Evolutionary conservation across 2,888 invertebrate genomes (phyloP), one percentile per base, ranked within the genome.

Genomic region (Theretra japonica): DNA sequence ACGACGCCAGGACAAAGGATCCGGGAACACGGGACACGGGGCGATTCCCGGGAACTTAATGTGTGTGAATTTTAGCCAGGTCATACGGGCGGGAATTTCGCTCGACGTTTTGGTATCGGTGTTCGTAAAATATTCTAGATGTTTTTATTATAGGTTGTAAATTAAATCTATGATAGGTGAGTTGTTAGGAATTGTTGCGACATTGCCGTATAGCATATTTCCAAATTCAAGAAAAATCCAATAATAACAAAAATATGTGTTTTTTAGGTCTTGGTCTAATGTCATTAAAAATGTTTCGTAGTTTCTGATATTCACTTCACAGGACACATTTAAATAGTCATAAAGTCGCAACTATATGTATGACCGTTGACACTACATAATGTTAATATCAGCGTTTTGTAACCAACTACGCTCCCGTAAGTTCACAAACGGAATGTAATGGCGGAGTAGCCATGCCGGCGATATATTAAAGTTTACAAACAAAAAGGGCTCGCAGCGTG

Each of bases 401-500:
- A 48, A 48, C 41, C 48, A 23, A 48, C 41, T 65, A 65, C 41
- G 25, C 8, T 17, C 30, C 48, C 23, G 41, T 48, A 5, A 23
- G 23, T 48, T 65, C 41, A 41, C 48, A 48, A 62, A 53, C 3
- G 41, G 23, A 58, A 58, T 58, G 25, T 11, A 58, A 58, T 58
- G 23, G 23, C 41, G 4, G 48, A 23, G 65, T 62, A 15, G 62
- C 11, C 30, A 8, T 17, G 30, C 30, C n/a, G 7, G 48, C 65
- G 41, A 48, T 65, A 48, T 65, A 65, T 65, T 65, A 65, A 65
- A 65, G 65, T 65, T 48, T 25, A 65, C 65, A 48, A 65, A 65
- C 65, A 65, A 65, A 65, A 65, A 48, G 48, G 65, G 65, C 41
- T 23, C 41, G 21, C n/a, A 41, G 15, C 23, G 65, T 65, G 65